phyloP scores from a whole-genome alignment of 2,888 invertebrate species.

The Pyrrhosoma nymphula region DNA sequence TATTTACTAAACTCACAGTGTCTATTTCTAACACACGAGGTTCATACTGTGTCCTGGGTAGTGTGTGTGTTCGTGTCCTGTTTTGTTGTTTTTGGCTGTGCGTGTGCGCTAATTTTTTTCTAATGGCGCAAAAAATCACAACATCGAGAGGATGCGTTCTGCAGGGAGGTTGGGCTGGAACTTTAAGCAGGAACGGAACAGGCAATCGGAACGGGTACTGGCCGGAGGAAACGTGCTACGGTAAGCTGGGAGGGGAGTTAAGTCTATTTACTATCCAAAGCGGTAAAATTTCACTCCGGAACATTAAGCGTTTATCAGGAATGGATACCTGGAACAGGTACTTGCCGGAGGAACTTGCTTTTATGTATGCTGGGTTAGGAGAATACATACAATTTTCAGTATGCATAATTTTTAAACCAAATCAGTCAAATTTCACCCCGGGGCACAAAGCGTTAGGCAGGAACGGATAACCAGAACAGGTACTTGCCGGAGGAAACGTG shows the following conservation, averaged over 20 bases:
- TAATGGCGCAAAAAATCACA: background rate
- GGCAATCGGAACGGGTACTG: background rate
- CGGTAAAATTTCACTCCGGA: background rate
- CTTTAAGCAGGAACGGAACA: background rate
- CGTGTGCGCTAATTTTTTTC: background rate
- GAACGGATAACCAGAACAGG: too few relatives aligned
- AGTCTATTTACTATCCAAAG: background rate
- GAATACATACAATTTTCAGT: too few relatives aligned
- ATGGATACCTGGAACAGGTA: too few relatives aligned
- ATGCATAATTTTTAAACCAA: too few relatives aligned
- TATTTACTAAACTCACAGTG: too few relatives aligned
- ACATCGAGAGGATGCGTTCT: background rate
- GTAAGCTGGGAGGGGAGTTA: background rate
- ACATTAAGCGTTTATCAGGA: too few relatives aligned
- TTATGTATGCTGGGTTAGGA: too few relatives aligned
- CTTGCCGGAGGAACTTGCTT: too few relatives aligned
- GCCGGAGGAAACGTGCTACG: background rate
- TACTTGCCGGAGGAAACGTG: too few relatives aligned
- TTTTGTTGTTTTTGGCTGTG: background rate
- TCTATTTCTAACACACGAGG: background rate
- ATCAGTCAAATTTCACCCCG: too few relatives aligned
- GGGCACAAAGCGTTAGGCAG: too few relatives aligned
- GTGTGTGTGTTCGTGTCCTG: background rate
- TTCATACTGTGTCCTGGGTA: background rate
- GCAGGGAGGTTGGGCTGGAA: background rate